Evolutionary conservation across 2,888 invertebrate genomes (phyloP).

Genomic region (Cremastobaeus sp.): DNA sequence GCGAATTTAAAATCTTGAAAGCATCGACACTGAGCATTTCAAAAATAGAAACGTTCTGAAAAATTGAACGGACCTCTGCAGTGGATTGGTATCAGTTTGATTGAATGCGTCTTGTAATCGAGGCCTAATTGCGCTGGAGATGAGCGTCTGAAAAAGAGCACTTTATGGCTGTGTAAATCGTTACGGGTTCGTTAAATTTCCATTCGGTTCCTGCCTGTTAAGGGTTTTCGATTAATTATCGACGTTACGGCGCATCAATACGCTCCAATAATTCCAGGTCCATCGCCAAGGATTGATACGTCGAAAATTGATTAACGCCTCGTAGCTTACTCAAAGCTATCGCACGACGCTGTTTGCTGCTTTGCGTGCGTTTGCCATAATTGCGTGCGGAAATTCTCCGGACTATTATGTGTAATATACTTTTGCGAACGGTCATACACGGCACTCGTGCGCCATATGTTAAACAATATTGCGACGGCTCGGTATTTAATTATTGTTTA

Average conservation of each 20-base stretch:
- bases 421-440: constrained; percentile 17
- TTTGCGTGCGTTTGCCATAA: constrained; percentile 52
- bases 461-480: constrained; percentile 14
- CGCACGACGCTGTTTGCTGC: constrained; percentile 53
- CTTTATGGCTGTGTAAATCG: constrained; percentile 37
- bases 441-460: too few species aligned
- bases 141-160: neutral
- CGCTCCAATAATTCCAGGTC: constrained; percentile 62
- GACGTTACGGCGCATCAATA: constrained; percentile 61
- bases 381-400: constrained; percentile 51
- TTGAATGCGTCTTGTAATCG: too few species aligned
- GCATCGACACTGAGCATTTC: too few species aligned
- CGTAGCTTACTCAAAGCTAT: constrained; percentile 63
- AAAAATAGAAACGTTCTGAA: too few species aligned
- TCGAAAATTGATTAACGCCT: constrained; percentile 67
- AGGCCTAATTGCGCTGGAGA: neutral
- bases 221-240: constrained; percentile 64
- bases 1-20: too few species aligned
- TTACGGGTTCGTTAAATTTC: constrained; percentile 50
- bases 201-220: constrained; percentile 46
- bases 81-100: too few species aligned
- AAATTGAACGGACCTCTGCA: too few species aligned
- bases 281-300: constrained; percentile 63
- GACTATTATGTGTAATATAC: constrained; percentile 42
- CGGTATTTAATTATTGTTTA: too few species aligned